Conservation (phyloP, 2,113 vertebrate genomes). For the Mesocricetus auratus region DNA sequence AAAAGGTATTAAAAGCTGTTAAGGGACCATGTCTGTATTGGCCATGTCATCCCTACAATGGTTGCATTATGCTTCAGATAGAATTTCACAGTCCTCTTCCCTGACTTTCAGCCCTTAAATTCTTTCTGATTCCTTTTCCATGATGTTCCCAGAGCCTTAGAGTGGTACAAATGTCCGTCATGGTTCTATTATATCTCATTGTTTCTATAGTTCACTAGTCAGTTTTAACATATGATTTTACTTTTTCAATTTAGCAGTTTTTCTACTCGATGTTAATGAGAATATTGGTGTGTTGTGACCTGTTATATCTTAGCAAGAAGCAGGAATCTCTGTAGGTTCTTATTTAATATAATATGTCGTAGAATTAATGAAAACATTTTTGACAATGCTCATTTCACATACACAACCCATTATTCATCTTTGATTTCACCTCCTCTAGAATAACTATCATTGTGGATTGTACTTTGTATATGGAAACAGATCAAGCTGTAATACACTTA, state of each 20-base stretch:
- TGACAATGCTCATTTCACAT: neutral
- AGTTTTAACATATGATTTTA: neutral
- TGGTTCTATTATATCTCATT: neutral
- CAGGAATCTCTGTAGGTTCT: neutral
- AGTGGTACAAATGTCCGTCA: neutral
- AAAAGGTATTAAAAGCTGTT: neutral
- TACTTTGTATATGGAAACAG: neutral
- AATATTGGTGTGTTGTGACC: neutral
- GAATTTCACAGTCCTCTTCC: neutral
- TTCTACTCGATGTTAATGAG: neutral
- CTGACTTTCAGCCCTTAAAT: neutral
- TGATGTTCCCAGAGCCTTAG: neutral
- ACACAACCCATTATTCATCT: neutral
- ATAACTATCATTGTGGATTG: neutral
- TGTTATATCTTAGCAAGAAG: neutral
- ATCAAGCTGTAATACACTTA: neutral
- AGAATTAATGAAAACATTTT: neutral
- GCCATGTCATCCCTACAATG: neutral
- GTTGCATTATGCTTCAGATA: neutral
- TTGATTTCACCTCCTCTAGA: neutral
- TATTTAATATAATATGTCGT: neutral
- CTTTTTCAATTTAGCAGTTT: neutral
- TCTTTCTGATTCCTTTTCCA: neutral
- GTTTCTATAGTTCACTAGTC: neutral
- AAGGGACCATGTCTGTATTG: neutral